Evolutionary conservation across 2,797 vertebrate genomes (phyloP).

Genomic region (Oreonectes daqikongensis): DNA sequence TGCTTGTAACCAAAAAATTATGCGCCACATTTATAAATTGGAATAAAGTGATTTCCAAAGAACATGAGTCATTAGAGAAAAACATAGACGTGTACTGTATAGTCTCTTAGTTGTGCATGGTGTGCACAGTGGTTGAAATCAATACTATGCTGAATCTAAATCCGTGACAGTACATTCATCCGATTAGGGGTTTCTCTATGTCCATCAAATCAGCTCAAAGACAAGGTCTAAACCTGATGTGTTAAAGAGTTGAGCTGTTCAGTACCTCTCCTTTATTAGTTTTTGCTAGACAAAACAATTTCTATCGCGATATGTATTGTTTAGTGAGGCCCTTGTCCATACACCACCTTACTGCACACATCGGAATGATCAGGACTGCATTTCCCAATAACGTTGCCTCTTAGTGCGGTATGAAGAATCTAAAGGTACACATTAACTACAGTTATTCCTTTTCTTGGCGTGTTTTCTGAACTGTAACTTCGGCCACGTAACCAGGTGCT

Average conservation of each 20-base stretch:
- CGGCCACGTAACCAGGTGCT: no score
- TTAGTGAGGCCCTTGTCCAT: no score
- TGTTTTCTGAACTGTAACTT: no score
- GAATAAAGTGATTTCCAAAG: neutral
- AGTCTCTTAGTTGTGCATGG: neutral
- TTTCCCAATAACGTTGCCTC: no score
- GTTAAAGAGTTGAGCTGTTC: conserved; percentile 1
- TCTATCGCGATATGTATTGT: no score
- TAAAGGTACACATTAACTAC: no score
- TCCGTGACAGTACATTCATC: neutral
- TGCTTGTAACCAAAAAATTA: no score
- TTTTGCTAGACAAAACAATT: conserved; percentile 10
- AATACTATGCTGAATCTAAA: conserved; percentile 27
- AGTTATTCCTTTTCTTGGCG: no score
- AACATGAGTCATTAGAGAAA: neutral
- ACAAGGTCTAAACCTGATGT: conserved; percentile 1
- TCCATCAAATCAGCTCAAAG: conserved; percentile 28
- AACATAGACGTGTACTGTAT: neutral
- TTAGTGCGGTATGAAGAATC: no score
- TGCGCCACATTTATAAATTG: no score
- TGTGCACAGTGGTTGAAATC: conserved; percentile 27
- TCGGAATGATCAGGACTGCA: no score
- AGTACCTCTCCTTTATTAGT: conserved; percentile 8
- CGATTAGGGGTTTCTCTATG: conserved; percentile 11
- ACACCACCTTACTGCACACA: no score